Evolutionary conservation across 2,888 invertebrate species (phyloP).

Genomic region (Lypha dubia): DNA sequence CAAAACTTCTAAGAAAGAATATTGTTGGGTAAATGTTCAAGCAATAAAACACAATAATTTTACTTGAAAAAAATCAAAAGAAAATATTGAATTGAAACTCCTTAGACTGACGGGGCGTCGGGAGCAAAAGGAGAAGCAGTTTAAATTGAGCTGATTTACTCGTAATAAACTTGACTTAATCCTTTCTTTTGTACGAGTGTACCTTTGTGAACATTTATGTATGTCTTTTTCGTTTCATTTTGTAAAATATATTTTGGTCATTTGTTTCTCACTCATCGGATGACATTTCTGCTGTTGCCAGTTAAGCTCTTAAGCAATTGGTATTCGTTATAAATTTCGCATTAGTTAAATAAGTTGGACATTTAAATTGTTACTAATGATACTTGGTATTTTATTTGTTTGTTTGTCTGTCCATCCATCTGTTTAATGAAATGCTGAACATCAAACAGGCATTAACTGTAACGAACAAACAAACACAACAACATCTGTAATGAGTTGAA

Average conservation of each 20-base stretch:
- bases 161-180: conserved; percentile 52
- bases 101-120: neutral
- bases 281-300: neutral
- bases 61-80: neutral
- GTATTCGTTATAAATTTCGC: conserved; percentile 79
- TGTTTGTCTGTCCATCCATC: conserved; percentile 11
- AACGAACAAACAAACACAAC: conserved; percentile 18
- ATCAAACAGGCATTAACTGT: conserved; percentile 44
- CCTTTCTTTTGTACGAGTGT: conserved; percentile 10
- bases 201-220: neutral
- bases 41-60: conserved; percentile 61
- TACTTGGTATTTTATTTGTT: conserved; percentile 72
- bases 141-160: conserved; percentile 44
- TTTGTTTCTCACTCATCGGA: conserved; percentile 10
- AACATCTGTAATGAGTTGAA: conserved; percentile 57
- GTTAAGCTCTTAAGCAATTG: conserved; percentile 72
- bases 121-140: neutral
- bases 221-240: neutral
- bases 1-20: conserved; percentile 62
- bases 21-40: conserved; percentile 46
- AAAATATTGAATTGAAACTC: conserved; percentile 1
- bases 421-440: conserved; percentile 36
- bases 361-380: conserved; percentile 77
- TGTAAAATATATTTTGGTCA: conserved; percentile 38
- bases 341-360: conserved; percentile 80